Evolutionary conservation across 1,140 invertebrate species (phyloP).

Genomic region (Stratiolaelaps scimitus): DNA sequence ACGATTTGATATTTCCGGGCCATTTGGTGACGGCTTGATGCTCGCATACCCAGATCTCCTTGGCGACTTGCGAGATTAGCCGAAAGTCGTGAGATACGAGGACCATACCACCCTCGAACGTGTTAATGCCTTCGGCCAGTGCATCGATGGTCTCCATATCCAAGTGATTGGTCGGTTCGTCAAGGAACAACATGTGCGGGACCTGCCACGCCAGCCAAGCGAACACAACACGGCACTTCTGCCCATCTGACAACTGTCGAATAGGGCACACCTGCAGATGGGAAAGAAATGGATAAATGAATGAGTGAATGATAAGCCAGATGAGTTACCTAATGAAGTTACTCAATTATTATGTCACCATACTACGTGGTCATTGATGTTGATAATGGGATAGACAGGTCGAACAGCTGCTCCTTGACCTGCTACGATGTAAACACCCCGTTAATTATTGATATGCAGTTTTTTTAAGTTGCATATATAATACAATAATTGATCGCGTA

Average conservation of each 20-base stretch:
- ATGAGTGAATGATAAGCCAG: background rate
- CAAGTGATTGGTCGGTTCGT: conserved; percentile 96
- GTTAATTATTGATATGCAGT: too few relatives aligned
- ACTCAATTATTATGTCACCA: background rate
- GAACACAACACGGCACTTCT: conserved; percentile 94
- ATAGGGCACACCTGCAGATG: conserved; percentile 80
- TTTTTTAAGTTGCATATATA: too few relatives aligned
- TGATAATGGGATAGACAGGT: too few relatives aligned
- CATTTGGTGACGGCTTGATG: conserved; percentile 91
- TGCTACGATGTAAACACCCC: too few relatives aligned
- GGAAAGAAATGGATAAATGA: conserved; percentile 29
- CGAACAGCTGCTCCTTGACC: too few relatives aligned
- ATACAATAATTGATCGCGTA: too few relatives aligned
- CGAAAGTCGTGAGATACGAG: conserved; percentile 95
- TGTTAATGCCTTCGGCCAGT: conserved; percentile 89
- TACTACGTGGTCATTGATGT: conserved; percentile 3
- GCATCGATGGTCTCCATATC: conserved; percentile 99
- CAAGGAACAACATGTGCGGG: conserved; percentile 49
- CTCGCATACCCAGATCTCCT: conserved; percentile 99
- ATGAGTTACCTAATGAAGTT: background rate
- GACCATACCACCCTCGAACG: conserved; percentile 95
- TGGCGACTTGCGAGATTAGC: conserved; percentile 94
- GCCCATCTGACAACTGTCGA: conserved; percentile 91
- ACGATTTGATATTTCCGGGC: conserved; percentile 84
- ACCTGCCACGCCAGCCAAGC: conserved; percentile 60